A percentile compares a stretch with the other conserved stretches of the same genome.
Conservation (phyloP, 2,888 invertebrate species). For the Drosophila formosana region DNA sequence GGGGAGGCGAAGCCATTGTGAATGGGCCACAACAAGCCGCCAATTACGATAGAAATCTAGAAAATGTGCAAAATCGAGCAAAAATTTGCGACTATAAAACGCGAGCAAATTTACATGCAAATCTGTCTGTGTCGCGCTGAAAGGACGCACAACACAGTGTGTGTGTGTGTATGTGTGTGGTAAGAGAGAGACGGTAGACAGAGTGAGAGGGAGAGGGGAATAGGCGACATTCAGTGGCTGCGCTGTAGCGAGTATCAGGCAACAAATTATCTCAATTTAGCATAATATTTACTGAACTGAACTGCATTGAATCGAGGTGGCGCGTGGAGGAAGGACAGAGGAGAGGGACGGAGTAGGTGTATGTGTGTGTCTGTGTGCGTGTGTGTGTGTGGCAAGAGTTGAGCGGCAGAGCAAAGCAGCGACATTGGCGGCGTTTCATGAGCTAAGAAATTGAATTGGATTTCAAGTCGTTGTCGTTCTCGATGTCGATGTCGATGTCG, state of each 20-base stretch:
- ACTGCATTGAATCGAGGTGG: constrained; percentile 72
- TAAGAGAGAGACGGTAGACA: not conserved
- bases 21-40: constrained; percentile 73
- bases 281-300: constrained; percentile 75
- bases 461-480: constrained; percentile 52
- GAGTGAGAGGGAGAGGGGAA: not conserved
- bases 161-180: no score
- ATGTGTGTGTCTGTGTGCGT: no score
- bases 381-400: constrained; percentile 1
- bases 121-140: constrained; percentile 46
- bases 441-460: constrained; percentile 74
- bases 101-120: constrained; percentile 76
- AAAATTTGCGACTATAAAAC: constrained; percentile 77
- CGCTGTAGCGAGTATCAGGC: constrained; percentile 55
- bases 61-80: constrained; percentile 78
- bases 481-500: constrained; percentile 29
- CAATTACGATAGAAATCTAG: constrained; percentile 77
- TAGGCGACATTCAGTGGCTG: constrained; percentile 11
- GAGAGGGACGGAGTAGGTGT: no score
- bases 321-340: not conserved
- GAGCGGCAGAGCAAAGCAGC: constrained; percentile 29
- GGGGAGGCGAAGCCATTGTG: constrained; percentile 22
- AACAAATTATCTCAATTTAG: constrained; percentile 79
- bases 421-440: constrained; percentile 66
- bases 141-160: not conserved